A percentile compares a stretch with the other conserved stretches of the same genome.
Evolutionary conservation across 2,888 invertebrate species (phyloP).

Genomic region (Nymphalis polychloros): DNA sequence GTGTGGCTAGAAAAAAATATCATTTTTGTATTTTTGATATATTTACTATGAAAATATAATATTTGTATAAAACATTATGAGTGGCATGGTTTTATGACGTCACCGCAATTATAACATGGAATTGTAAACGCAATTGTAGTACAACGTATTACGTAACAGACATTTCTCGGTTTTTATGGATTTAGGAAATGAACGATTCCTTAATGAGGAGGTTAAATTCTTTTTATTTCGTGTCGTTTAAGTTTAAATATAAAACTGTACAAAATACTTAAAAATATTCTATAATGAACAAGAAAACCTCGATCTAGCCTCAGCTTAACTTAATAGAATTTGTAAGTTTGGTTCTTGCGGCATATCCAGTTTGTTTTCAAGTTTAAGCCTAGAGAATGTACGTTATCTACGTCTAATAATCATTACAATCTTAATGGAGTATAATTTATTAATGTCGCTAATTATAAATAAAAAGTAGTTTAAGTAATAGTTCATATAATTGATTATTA

Average conservation of each 20-base stretch:
- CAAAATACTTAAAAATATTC: not conserved
- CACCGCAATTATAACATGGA: no score
- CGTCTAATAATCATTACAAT: not conserved
- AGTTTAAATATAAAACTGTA: not conserved
- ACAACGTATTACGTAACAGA: no score
- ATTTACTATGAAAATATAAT: no score
- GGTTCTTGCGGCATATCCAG: constrained; percentile 9
- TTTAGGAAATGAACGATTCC: no score
- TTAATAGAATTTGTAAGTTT: constrained; percentile 45
- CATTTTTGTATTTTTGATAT: no score
- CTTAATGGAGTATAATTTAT: not conserved
- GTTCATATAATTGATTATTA: not conserved
- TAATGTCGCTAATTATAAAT: not conserved
- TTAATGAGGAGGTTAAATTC: no score
- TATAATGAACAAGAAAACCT: constrained; percentile 45
- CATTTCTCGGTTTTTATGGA: no score
- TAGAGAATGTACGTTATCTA: constrained; percentile 2
- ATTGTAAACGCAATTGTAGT: no score
- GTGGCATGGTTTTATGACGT: no score
- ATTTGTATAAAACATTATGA: no score
- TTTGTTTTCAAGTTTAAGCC: constrained; percentile 14
- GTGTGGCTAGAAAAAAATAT: no score
- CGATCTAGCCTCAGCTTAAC: constrained; percentile 48
- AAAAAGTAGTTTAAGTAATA: not conserved
- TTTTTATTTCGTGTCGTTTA: no score